A percentile compares a stretch with the other conserved stretches of the same genome.
These are phyloP conservation scores for Zaprionus ornatus DNA, from an alignment of 1,140 invertebrate species.

Conservation along the genomic window DNA sequence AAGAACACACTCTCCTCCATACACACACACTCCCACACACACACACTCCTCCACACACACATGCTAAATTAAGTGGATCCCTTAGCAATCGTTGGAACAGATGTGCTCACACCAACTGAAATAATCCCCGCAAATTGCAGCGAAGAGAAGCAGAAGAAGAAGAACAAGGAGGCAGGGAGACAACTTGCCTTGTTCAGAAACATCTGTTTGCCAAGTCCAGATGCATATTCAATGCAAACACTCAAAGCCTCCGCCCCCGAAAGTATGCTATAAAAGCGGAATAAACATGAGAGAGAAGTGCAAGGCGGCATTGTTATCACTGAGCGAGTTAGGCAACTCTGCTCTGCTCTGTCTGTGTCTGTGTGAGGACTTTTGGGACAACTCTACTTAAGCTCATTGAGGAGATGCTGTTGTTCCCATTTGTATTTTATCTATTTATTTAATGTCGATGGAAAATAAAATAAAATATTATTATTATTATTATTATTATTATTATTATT, in stretches of 20 bases:
- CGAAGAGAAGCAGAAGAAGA: not conserved
- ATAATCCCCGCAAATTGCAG: not conserved
- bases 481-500: too few relatives aligned
- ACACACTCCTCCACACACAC: not conserved
- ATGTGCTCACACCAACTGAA: not conserved
- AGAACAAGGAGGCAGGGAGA: not conserved
- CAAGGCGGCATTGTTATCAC: too few relatives aligned
- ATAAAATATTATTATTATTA: too few relatives aligned
- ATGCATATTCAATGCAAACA: conserved; percentile 4
- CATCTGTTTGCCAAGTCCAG: conserved; percentile 1
- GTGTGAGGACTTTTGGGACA: too few relatives aligned
- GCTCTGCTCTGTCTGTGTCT: too few relatives aligned
- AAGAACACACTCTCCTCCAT: not conserved
- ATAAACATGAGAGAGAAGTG: not conserved
- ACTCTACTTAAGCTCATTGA: too few relatives aligned
- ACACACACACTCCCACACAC: not conserved
- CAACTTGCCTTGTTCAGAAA: not conserved
- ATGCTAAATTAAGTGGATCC: not conserved
- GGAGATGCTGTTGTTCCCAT: too few relatives aligned
- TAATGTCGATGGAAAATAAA: too few relatives aligned
- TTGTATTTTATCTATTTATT: too few relatives aligned
- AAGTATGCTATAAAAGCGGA: conserved; percentile 11
- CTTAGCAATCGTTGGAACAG: not conserved
- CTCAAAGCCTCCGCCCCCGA: not conserved
- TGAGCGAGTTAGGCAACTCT: too few relatives aligned